Base-by-base conservation (phyloP, 2,888 invertebrate species). In the Teleiodes luculella region DNA sequence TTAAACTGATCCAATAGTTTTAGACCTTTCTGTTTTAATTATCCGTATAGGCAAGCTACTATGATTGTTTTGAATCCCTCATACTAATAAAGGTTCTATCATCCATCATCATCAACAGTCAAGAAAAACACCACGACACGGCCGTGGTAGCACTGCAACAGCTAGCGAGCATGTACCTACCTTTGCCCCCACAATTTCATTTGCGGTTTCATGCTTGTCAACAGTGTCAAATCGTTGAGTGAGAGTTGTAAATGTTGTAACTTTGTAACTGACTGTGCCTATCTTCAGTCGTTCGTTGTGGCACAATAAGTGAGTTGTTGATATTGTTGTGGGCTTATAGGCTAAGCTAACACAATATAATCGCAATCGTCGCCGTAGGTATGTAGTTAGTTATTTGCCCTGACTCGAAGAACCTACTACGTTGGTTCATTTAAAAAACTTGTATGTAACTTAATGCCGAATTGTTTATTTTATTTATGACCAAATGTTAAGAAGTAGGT, bases 131-230 rank as follows among this genome's bases (percentile, higher is more conserved):
- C 13, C 36, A 14, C 13, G 11, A 37, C n/a, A n/a, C n/a, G n/a
- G n/a, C n/a, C n/a, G 6, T 24, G 3, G 6, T 24, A 37, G 3
- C 6, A 39, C 10, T 13, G 39, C 18, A 39, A 16, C n/a, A 31
- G 4, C 28, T 30, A 43, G 28, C 2, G 16, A 39, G 33, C 20
- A 18, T 7, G 8, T 2, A 14, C 14, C 10, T 33, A 43, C 43
- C 43, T 43, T 43, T 24, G 18, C 35, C 18, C 30, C 47, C 20
- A 47, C 35, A n/a, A 49, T 49, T 49, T 49, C 36, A 49, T 49
- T 49, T 37, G 49, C 28, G 49, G 49, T 49, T 47, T 47, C 49
- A 49, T 37, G 49, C 30, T 49, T 49, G 35, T 49, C 37, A 28
- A 49, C 49, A 31, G 35, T 49, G 49, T 49, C 24, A 49, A 49